Percentiles rank a stretch among this genome's conserved stretches.
Evolutionary conservation across 2,888 invertebrate species (phyloP).

Genomic region (Vanessa cardui): DNA sequence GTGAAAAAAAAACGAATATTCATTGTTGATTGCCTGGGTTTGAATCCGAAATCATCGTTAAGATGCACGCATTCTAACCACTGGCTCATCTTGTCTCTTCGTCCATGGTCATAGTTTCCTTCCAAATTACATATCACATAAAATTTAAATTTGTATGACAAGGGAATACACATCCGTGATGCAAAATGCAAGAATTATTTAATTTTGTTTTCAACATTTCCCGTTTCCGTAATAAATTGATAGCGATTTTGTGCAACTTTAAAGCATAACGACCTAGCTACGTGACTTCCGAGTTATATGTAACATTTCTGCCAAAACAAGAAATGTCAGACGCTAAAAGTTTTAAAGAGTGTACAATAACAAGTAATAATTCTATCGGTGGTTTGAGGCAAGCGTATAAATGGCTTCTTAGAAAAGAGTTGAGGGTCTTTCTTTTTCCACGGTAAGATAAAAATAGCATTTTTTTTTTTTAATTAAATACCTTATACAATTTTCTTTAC

Average conservation of each 20-base stretch:
- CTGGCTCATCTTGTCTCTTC: too few species aligned
- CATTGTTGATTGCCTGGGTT: too few species aligned
- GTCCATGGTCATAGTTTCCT: too few species aligned
- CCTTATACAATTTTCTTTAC: too few species aligned
- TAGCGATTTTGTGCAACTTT: constrained; percentile 42
- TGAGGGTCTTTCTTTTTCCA: too few species aligned
- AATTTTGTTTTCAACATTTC: constrained; percentile 41
- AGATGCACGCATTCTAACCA: too few species aligned
- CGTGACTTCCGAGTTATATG: constrained; percentile 40
- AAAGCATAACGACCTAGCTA: constrained; percentile 44
- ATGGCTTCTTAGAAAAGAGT: not conserved
- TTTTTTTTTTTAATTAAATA: too few species aligned
- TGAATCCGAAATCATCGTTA: too few species aligned
- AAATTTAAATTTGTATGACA: not conserved
- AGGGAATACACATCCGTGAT: not conserved
- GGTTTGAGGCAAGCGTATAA: not conserved
- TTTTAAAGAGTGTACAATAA: constrained; percentile 40
- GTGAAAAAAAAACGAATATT: too few species aligned
- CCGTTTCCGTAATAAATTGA: constrained; percentile 43
- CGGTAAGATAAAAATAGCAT: too few species aligned
- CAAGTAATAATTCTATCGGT: not conserved
- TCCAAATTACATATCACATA: too few species aligned
- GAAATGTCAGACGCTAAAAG: constrained; percentile 47
- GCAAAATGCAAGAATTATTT: constrained; percentile 22
- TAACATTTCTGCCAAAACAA: constrained; percentile 45